Conservation (phyloP, 1,140 invertebrate genomes). For the Solen grandis region DNA sequence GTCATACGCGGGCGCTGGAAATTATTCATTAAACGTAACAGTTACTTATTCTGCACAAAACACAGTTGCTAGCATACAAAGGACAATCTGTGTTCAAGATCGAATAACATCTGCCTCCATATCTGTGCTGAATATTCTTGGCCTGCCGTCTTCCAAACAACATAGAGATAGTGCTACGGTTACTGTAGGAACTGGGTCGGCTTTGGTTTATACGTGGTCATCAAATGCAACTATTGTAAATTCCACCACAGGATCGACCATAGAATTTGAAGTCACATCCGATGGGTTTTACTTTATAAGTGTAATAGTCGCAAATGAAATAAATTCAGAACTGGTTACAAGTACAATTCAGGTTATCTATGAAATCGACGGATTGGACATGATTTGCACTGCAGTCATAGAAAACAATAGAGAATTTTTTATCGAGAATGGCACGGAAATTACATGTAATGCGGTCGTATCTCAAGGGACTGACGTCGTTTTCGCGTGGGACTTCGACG, state of each 20-base stretch:
- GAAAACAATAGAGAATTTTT: slow-evolving; percentile 3
- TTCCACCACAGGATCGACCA: not conserved
- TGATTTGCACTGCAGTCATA: slow-evolving; percentile 28
- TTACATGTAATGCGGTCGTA: slow-evolving; percentile 23
- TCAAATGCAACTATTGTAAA: slow-evolving; percentile 32
- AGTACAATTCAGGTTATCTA: slow-evolving; percentile 50
- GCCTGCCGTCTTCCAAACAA: slow-evolving; percentile 12
- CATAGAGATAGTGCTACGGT: not conserved
- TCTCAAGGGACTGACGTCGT: slow-evolving; percentile 43
- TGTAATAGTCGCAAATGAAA: slow-evolving; percentile 31
- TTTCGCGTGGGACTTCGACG: slow-evolving; percentile 53
- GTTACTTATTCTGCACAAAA: slow-evolving; percentile 14
- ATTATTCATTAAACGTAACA: slow-evolving; percentile 45
- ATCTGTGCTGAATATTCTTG: not conserved
- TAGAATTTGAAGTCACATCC: not conserved
- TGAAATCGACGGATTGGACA: slow-evolving; percentile 37
- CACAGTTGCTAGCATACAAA: not conserved
- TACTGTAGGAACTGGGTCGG: slow-evolving; percentile 2
- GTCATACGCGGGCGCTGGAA: slow-evolving; percentile 28
- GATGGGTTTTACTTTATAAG: slow-evolving; percentile 16
- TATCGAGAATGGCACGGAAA: not conserved
- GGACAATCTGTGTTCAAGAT: slow-evolving; percentile 31
- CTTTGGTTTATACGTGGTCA: slow-evolving; percentile 14
- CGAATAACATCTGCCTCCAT: slow-evolving; percentile 23
- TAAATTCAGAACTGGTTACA: slow-evolving; percentile 10